phyloP scores from a whole-genome alignment of 2,113 vertebrate species.

The Cephalopholis sonnerati region DNA sequence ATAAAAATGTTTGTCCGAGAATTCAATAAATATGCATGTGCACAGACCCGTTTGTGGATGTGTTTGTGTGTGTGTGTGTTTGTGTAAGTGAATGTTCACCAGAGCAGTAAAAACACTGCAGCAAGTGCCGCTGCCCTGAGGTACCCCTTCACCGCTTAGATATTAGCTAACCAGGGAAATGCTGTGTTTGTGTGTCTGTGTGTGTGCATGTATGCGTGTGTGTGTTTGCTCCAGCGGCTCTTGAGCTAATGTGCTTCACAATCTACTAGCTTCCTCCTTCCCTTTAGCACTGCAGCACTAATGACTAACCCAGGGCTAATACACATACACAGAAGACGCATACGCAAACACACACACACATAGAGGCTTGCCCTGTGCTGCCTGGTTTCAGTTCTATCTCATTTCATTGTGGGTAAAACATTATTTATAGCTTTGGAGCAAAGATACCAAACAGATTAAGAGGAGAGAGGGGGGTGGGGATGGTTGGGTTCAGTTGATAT shows the following conservation, averaged over 20 bases:
- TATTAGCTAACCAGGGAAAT: slow-evolving; percentile 53
- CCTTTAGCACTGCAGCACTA: slow-evolving; percentile 53
- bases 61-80: slow-evolving; percentile 25
- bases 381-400: slow-evolving; percentile 25
- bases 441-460: slow-evolving; percentile 35
- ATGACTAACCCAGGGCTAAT: slow-evolving; percentile 62
- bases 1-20: slow-evolving; percentile 31
- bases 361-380: slow-evolving; percentile 37
- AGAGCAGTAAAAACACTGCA: slow-evolving; percentile 46
- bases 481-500: neutral
- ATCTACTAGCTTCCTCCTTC: slow-evolving; percentile 59
- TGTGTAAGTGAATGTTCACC: slow-evolving; percentile 28
- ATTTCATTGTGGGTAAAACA: slow-evolving; percentile 46
- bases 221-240: slow-evolving; percentile 48
- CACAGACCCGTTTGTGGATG: neutral
- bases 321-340: slow-evolving; percentile 2
- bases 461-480: neutral
- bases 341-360: slow-evolving; percentile 24
- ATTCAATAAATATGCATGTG: slow-evolving; percentile 51
- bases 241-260: slow-evolving; percentile 68
- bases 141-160: slow-evolving; percentile 40
- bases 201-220: neutral
- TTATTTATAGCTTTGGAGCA: slow-evolving; percentile 53
- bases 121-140: slow-evolving; percentile 46
- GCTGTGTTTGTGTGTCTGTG: neutral